phyloP scores from a whole-genome alignment of 35 echinoderm and acorn worm genomes.

The Eucidaris tribuloides region DNA sequence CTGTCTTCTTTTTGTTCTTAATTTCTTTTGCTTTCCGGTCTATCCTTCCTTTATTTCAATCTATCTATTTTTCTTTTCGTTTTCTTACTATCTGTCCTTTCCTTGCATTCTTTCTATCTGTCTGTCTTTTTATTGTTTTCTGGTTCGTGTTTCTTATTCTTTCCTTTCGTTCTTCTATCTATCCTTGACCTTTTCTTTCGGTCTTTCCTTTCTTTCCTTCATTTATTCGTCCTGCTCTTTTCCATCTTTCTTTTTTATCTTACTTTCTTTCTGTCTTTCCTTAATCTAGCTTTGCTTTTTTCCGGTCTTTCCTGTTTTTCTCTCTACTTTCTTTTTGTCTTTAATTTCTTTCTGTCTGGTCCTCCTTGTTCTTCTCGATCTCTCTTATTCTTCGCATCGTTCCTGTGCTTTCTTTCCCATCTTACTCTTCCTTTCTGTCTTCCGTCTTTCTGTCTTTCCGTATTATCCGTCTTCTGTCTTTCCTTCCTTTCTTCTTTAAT shows the following conservation, averaged over 20 bases:
- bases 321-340: constrained; percentile 1
- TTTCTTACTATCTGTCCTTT: not conserved
- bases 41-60: too few relatives aligned
- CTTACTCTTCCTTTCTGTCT: not conserved
- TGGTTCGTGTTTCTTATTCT: not conserved
- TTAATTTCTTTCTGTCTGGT: not conserved
- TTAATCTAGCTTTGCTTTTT: not conserved
- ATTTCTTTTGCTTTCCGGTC: too few relatives aligned
- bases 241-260: not conserved
- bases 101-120: not conserved
- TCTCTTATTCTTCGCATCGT: not conserved
- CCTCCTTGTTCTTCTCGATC: not conserved
- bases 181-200: not conserved
- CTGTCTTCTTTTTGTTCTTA: too few relatives aligned
- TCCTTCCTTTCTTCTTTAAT: not conserved
- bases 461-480: not conserved
- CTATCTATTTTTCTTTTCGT: not conserved
- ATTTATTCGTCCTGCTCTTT: not conserved
- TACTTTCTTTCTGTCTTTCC: not conserved
- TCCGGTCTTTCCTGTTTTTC: not conserved
- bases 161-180: not conserved
- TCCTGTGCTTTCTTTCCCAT: not conserved
- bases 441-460: not conserved
- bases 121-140: not conserved
- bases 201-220: not conserved